Evolutionary conservation across 2,113 vertebrate genomes (phyloP), one percentile per base, ranked within the genome.

Genomic region (Dromaius novaehollandiae): DNA sequence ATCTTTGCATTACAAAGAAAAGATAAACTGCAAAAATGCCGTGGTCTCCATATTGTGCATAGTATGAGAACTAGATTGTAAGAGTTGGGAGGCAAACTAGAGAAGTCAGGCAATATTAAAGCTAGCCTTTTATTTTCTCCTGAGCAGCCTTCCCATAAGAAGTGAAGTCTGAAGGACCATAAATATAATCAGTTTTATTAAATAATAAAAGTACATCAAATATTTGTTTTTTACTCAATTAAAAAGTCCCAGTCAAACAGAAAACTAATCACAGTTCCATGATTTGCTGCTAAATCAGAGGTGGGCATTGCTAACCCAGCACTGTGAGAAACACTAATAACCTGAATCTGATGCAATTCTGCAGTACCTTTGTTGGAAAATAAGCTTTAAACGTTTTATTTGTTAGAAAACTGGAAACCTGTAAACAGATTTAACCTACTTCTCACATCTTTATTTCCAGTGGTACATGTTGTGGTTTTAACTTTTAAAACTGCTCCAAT

Each of bases 101-200:
- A 56, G 75, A 81, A 82, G 61, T n/a, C 42, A 71, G 32, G 15
- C 82, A 53, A 61, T 26, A 6, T 20, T 66, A 25, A 80, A 75
- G 28, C 30, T 86, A 78, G 46, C 65, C 80, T 44, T 50, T 8
- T 32, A 22, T 82, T 92, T 80, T 8, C 79, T 89, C 53, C 84
- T 94, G 71, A 90, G 82, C 15, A 86, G 20, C 55, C 88, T 91
- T 90, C 51, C 40, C 51, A 61, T 78, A 84, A 77, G 89, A 92
- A 90, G 55, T 90, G 60, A 95, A 91, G 46, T 90, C 93, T 94
- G 94, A 96, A 93, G 26, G 95, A 94, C 92, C 90, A 95, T 97
- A 97, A 97, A 96, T 96, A 97, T 94, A 95, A 96, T 95, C n/a
- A 89, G 60, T 96, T 97, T 96, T 96, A 97, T 97, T 97, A 94